phyloP scores from a whole-genome alignment of 2,888 invertebrate species.

The Camponotus fellah region DNA sequence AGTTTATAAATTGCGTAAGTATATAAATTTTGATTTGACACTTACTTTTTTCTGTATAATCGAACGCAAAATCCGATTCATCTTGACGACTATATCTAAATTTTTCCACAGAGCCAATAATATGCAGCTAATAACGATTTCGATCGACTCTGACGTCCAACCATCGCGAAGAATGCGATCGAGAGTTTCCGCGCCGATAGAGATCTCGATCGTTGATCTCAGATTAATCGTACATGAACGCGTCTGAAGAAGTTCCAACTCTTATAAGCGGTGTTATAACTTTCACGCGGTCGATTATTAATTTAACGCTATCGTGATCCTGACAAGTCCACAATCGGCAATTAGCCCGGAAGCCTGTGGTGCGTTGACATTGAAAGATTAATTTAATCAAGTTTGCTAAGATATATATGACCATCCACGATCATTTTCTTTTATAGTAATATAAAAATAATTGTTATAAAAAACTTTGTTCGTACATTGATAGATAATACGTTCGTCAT shows the following conservation, averaged over 20 bases:
- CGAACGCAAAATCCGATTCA: background rate
- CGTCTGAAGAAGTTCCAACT: slow-evolving; percentile 10
- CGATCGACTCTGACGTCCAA: slow-evolving; percentile 46
- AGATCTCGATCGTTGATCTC: slow-evolving; percentile 58
- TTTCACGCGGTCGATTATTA: slow-evolving; percentile 70
- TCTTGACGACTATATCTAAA: background rate
- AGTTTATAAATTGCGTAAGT: no score
- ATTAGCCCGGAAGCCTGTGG: slow-evolving; percentile 62
- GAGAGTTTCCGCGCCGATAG: slow-evolving; percentile 36
- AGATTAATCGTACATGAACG: slow-evolving; percentile 49
- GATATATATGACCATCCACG: slow-evolving; percentile 6
- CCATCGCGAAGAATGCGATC: slow-evolving; percentile 54
- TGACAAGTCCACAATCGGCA: slow-evolving; percentile 70
- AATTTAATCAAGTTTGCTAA: slow-evolving; percentile 64
- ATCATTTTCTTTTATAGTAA: background rate
- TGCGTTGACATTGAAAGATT: slow-evolving; percentile 54
- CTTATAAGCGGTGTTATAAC: slow-evolving; percentile 62
- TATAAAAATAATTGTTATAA: background rate
- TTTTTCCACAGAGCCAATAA: slow-evolving; percentile 38
- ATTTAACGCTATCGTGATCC: slow-evolving; percentile 32
- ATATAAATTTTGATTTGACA: no score
- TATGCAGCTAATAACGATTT: slow-evolving; percentile 18
- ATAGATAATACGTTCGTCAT: background rate
- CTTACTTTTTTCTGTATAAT: background rate
- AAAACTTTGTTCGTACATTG: background rate